Evolutionary conservation across 2,113 vertebrate species (phyloP).

Genomic region (Apodemus speciosus): DNA sequence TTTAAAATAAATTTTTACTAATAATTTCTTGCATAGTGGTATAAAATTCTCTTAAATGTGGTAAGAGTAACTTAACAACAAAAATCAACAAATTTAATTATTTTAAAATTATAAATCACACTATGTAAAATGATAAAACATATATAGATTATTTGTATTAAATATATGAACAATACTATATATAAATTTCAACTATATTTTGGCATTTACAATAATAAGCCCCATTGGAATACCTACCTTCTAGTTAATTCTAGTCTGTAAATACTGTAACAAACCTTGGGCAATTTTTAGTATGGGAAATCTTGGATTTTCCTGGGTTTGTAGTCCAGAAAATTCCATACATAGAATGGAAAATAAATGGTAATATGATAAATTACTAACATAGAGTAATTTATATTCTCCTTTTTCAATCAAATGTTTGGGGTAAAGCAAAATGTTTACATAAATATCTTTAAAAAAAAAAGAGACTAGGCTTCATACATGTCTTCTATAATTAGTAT

Average conservation of each 20-base stretch:
- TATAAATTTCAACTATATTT: neutral
- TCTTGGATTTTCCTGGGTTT: neutral
- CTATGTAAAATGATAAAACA: neutral
- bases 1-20: constrained; percentile 54
- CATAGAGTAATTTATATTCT: constrained; percentile 12
- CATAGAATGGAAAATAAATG: constrained; percentile 22
- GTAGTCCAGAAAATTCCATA: constrained; percentile 15
- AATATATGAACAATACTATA: neutral
- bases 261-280: constrained; percentile 25
- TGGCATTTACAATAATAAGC: neutral
- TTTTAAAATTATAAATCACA: constrained; percentile 55
- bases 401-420: constrained; percentile 46
- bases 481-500: neutral
- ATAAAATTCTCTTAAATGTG: constrained; percentile 30
- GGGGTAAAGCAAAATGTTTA: constrained; percentile 12
- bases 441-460: constrained; percentile 45
- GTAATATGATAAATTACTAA: constrained; percentile 42
- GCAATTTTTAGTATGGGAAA: constrained; percentile 33
- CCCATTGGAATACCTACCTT: neutral
- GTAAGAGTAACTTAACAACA: constrained; percentile 20
- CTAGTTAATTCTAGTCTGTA: neutral
- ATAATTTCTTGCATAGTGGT: constrained; percentile 31
- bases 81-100: neutral
- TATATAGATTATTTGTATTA: neutral
- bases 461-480: neutral